A percentile compares a stretch with the other conserved stretches of the same genome.
phyloP scores from a whole-genome alignment of 2,888 invertebrate species.

The Phengaris alcon region DNA sequence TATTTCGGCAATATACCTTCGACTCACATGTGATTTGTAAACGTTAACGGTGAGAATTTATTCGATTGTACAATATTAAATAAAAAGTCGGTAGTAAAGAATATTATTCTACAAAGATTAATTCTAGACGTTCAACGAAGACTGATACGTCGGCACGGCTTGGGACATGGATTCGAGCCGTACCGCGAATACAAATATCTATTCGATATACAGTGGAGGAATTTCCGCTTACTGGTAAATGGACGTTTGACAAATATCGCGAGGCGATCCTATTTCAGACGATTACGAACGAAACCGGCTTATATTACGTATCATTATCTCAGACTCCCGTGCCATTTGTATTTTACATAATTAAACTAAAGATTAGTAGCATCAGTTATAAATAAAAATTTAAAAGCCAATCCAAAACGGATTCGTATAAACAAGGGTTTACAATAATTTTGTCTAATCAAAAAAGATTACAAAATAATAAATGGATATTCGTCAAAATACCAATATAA shows the following conservation, averaged over 20 bases:
- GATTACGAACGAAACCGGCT: conserved; percentile 26
- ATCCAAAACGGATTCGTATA: background rate
- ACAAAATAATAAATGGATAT: background rate
- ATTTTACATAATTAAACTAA: background rate
- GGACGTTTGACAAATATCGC: conserved; percentile 63
- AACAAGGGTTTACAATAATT: background rate
- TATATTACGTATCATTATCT: conserved; percentile 14
- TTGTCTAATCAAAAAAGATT: background rate
- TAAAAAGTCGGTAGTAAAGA: conserved; percentile 19
- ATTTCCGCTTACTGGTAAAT: conserved; percentile 65
- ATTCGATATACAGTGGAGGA: conserved; percentile 75
- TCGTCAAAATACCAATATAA: conserved; percentile 5
- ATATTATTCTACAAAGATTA: background rate
- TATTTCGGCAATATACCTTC: background rate
- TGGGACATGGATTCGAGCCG: conserved; percentile 33
- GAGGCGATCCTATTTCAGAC: conserved; percentile 36
- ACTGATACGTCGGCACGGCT: conserved; percentile 4
- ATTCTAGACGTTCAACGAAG: conserved; percentile 16
- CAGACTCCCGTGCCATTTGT: background rate
- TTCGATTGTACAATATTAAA: conserved; percentile 4
- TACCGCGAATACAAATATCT: conserved; percentile 45
- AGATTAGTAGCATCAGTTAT: background rate
- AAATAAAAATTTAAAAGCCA: background rate
- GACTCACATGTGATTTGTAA: background rate
- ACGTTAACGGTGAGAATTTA: conserved; percentile 9